Base-by-base conservation (phyloP, 2,888 invertebrate genomes). In the Leucophenga montana region DNA sequence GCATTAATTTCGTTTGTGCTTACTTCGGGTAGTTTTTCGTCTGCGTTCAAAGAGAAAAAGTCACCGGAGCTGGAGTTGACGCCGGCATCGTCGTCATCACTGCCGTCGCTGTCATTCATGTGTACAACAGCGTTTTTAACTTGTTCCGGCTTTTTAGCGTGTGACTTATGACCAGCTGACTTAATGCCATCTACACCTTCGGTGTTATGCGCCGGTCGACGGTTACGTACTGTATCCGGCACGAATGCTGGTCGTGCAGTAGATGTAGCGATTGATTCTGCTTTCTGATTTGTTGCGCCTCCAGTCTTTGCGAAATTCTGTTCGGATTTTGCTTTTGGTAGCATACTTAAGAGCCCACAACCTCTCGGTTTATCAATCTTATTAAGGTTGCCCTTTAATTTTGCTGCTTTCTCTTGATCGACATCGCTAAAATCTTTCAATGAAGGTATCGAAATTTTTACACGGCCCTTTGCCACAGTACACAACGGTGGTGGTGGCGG, bases 381-480 rank as follows among this genome's bases (percentile, higher is more conserved):
- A 0, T 54, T 31, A 1, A 66, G 71, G 22, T 69, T 78, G 18
- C 50, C 70, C 46, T 78, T 85, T 0, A 31, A 68, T 72, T 84
- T 85, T 1, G 73, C 78, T 0, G 77, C 73, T 62, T 78, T 72
- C 11, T 85, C 86, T 46, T 77, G 77, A n/a, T 86, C 84, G 4
- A 86, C 82, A 71, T 88, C 87, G 20, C 79, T 77, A 18, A 87
- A 87, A 2, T 93, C 92, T 77, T 90, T 91, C 4, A 94, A 88
- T 0, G 93, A 92, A 0, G 94, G 94, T 65, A 94, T 91, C 54
- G 90, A 90, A 74, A 94, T 94, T 86, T 91, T 92, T 0, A 93
- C 92, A 69, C 92, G 88, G 14, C 82, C 87, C 88, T 90, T 73
- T 4, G 81, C 82, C 53, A 13, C 18, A 16, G 16, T 18, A 16